Conservation (phyloP, 2,888 invertebrate species). For the Anoplius nigerrimus region DNA sequence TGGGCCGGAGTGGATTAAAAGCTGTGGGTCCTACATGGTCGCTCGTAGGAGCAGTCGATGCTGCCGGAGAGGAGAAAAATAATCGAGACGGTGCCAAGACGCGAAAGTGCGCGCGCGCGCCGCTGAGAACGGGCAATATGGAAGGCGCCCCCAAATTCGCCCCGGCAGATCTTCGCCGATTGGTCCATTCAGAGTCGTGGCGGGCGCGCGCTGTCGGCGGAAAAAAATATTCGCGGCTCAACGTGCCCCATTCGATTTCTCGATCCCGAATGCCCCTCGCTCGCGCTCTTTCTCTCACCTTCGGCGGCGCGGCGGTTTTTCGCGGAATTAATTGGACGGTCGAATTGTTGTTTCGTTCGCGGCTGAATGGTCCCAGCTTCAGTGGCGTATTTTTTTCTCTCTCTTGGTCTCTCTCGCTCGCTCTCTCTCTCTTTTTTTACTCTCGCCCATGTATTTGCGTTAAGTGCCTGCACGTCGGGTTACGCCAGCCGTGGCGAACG, state of each 20-base stretch:
- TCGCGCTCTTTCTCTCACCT: neutral
- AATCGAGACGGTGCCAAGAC: neutral
- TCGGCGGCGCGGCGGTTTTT: constrained; percentile 30
- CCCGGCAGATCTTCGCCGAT: constrained; percentile 47
- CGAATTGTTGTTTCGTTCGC: constrained; percentile 63
- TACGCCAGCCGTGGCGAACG: neutral
- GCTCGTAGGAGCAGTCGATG: neutral
- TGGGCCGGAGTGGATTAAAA: neutral
- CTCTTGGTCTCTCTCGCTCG: constrained; percentile 35
- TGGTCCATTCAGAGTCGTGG: constrained; percentile 41
- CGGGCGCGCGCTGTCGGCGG: constrained; percentile 17
- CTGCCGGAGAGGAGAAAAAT: neutral
- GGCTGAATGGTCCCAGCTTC: constrained; percentile 50
- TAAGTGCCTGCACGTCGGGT: constrained; percentile 30
- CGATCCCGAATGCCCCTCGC: constrained; percentile 46
- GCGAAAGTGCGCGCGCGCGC: too few species aligned
- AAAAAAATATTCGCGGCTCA: constrained; percentile 40
- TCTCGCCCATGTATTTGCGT: constrained; percentile 45
- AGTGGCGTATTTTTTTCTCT: constrained; percentile 48
- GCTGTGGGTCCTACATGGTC: neutral
- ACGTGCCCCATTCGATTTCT: constrained; percentile 54
- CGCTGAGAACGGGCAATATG: constrained; percentile 5
- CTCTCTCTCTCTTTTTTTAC: constrained; percentile 43
- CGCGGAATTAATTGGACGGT: constrained; percentile 55
- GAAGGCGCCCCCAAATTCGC: constrained; percentile 28